Conservation (phyloP, 2,888 invertebrate genomes). For the Timema podura region DNA sequence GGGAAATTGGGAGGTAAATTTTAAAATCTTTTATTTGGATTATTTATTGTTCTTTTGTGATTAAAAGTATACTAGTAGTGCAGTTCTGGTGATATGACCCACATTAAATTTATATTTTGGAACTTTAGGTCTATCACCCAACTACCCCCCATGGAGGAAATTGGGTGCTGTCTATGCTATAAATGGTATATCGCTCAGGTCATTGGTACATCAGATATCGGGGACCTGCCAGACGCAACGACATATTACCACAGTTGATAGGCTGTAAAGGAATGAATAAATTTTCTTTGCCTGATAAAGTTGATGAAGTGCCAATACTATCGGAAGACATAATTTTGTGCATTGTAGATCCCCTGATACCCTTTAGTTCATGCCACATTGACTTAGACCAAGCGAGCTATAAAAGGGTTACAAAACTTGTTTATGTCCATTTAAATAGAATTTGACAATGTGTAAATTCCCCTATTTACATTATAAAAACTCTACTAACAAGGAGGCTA, state of each 20-base stretch:
- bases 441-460: background rate
- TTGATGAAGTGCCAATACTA: slow-evolving; percentile 6
- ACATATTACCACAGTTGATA: background rate
- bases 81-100: too few relatives aligned
- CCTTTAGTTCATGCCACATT: background rate
- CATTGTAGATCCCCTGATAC: background rate
- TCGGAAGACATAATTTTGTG: background rate
- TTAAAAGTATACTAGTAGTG: too few relatives aligned
- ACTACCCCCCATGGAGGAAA: too few relatives aligned
- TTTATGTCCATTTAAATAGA: background rate
- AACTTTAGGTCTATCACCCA: too few relatives aligned
- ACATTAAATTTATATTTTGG: too few relatives aligned
- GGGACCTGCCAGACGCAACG: background rate
- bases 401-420: background rate
- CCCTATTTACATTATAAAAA: background rate
- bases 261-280: background rate
- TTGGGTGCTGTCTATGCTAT: too few relatives aligned
- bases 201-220: slow-evolving; percentile 8
- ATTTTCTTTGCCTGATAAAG: background rate
- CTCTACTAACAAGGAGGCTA: background rate
- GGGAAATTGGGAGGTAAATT: slow-evolving; percentile 4
- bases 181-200: slow-evolving; percentile 8
- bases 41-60: too few relatives aligned
- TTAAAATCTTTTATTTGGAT: background rate
- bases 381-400: background rate